phyloP scores from a whole-genome alignment of 2,888 invertebrate genomes.

The Amaurobius ferox region DNA sequence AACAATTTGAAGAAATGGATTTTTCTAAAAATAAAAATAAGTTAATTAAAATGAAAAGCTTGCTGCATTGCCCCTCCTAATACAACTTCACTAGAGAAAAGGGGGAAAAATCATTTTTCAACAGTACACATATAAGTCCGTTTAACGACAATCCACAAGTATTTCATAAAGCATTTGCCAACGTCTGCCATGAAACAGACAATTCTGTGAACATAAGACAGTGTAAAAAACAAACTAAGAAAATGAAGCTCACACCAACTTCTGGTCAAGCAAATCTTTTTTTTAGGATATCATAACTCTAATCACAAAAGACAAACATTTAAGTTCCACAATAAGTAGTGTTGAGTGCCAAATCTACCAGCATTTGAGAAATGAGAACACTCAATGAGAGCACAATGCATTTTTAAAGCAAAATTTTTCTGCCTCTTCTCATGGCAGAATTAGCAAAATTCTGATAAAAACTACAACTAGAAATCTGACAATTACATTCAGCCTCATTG shows the following conservation, averaged over 20 bases:
- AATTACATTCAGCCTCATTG: conserved; percentile 66
- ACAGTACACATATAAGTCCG: conserved; percentile 56
- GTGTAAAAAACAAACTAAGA: conserved; percentile 11
- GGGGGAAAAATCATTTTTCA: conserved; percentile 27
- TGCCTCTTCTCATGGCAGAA: conserved; percentile 69
- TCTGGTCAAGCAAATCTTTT: conserved; percentile 1
- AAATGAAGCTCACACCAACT: conserved; percentile 18
- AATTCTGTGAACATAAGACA: conserved; percentile 24
- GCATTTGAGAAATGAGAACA: conserved; percentile 24
- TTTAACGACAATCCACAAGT: conserved; percentile 56
- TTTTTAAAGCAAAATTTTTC: conserved; percentile 28
- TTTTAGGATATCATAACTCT: conserved; percentile 7
- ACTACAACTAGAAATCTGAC: conserved; percentile 60
- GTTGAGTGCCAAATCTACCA: conserved; percentile 18
- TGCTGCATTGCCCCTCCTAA: conserved; percentile 61
- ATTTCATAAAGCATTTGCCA: conserved; percentile 63
- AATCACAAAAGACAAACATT: conserved; percentile 24
- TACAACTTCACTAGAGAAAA: conserved; percentile 65
- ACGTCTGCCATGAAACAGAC: conserved; percentile 71
- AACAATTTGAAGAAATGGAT: conserved; percentile 51
- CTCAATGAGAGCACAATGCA: conserved; percentile 2
- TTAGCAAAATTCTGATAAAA: conserved; percentile 65
- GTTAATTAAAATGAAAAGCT: not conserved
- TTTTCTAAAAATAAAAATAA: conserved; percentile 35
- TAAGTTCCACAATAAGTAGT: conserved; percentile 26